Base-by-base conservation (phyloP, 2,888 invertebrate genomes). In the Brenthis daphne region DNA sequence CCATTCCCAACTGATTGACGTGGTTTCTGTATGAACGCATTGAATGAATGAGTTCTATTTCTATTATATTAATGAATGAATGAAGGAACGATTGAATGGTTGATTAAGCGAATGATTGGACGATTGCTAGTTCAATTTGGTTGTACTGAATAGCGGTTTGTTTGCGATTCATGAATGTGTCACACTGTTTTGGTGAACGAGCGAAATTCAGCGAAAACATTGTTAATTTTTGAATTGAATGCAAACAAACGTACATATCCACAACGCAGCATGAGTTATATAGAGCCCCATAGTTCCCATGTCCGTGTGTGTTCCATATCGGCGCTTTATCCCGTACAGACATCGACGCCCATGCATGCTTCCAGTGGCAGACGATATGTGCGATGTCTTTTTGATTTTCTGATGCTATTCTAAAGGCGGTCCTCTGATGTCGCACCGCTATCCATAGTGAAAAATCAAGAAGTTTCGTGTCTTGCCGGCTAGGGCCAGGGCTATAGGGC, bases 341-440 rank as follows among this genome's bases (percentile, higher is more conserved):
- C 81, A 80, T 79, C 82, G 80, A 76, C 78, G 79, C 81, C 83
- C 85, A 83, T 84, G 80, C 84, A 82, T 87, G 90, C 84, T 87
- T 84, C 80, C 85, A 85, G 88, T 85, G 88, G 85, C 85, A 80
- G 81, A 80, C 79, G 82, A 80, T 82, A 82, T 82, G 90, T 91
- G 92, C 92, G 92, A 90, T 92, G 92, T 91, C 92, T 91, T 92
- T 90, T 90, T 89, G 90, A 89, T 86, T 83, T 83, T 82, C 80
- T 11, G 37, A 43, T 43, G 37, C 37, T 43, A 43, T 43, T 43
- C 37, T 8, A 43, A 43, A 43, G 37, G 37, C 37, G 37, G 37
- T 8, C 8, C 37, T 57, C 47, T 63, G 75, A 75, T 76, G 76
- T 80, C 80, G 82, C 81, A 78, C 82, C 86, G 86, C 85, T 66